Conservation (phyloP, 2,888 invertebrate species). For the Drosophila eohydei region DNA sequence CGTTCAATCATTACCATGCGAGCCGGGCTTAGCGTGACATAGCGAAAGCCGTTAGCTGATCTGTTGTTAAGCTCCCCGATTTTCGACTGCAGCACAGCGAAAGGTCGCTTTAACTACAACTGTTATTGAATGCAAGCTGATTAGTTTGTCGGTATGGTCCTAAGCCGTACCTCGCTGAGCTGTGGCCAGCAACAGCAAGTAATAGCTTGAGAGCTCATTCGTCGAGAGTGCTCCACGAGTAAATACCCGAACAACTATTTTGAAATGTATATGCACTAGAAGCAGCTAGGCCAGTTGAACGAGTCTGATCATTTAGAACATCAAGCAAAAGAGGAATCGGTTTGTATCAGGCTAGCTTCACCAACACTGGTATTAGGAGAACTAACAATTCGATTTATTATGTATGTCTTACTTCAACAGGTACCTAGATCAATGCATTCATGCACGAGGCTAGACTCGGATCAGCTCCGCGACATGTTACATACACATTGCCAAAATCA, state of each 20-base stretch:
- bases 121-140: slow-evolving; percentile 20
- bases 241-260: not conserved
- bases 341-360: no score
- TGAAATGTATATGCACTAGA: not conserved
- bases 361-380: no score
- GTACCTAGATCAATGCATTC: no score
- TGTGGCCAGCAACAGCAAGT: not conserved
- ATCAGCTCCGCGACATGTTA: not conserved
- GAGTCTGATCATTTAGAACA: no score
- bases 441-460: no score
- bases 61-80: not conserved
- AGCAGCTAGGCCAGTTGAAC: no score
- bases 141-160: slow-evolving; percentile 22
- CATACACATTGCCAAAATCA: not conserved
- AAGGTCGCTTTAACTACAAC: not conserved
- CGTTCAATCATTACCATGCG: not conserved
- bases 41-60: not conserved
- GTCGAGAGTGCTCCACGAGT: not conserved
- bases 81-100: not conserved
- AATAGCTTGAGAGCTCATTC: no score
- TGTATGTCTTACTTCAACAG: no score
- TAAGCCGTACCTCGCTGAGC: slow-evolving; percentile 4
- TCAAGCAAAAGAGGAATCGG: no score
- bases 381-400: no score
- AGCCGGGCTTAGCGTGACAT: not conserved